A percentile compares a stretch with the other conserved stretches of the same genome.
These are phyloP conservation scores for Cyprinodon variegatus DNA, from an alignment of 2,113 vertebrate species.

Conservation along the genomic window DNA sequence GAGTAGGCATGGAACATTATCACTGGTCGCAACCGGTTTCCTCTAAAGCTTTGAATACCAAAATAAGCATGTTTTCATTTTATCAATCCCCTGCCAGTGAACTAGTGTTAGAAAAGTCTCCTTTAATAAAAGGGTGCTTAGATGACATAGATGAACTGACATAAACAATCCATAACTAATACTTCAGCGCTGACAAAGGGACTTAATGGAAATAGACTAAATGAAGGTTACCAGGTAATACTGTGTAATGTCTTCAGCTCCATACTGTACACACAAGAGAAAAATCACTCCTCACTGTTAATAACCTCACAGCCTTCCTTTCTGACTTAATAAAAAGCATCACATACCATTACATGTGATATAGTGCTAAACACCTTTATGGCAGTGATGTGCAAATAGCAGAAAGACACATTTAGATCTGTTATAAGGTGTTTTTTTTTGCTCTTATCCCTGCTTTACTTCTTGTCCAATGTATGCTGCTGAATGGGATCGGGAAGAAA, in stretches of 20 bases:
- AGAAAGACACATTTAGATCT: not conserved
- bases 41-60: conserved; percentile 23
- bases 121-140: conserved; percentile 40
- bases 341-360: conserved; percentile 23
- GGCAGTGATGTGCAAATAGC: fast-evolving
- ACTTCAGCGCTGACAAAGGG: conserved; percentile 13
- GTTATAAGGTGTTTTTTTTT: not conserved
- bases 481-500: not conserved
- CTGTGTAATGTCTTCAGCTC: not conserved
- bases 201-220: conserved; percentile 27
- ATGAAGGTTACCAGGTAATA: conserved; percentile 31
- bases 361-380: conserved; percentile 27
- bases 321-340: conserved; percentile 1
- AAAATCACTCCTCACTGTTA: conserved; percentile 45
- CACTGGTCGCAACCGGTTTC: conserved; percentile 38
- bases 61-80: conserved; percentile 29
- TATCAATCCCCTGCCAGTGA: conserved; percentile 16
- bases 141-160: conserved; percentile 25
- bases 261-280: conserved; percentile 5
- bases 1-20: conserved; percentile 23
- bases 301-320: not conserved
- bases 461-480: not conserved
- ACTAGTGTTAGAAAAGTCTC: conserved; percentile 14
- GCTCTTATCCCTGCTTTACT: not conserved
- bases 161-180: conserved; percentile 29